These are phyloP conservation scores for Melanotus villosus DNA, from an alignment of 2,888 invertebrate genomes.

Conservation along the genomic window DNA sequence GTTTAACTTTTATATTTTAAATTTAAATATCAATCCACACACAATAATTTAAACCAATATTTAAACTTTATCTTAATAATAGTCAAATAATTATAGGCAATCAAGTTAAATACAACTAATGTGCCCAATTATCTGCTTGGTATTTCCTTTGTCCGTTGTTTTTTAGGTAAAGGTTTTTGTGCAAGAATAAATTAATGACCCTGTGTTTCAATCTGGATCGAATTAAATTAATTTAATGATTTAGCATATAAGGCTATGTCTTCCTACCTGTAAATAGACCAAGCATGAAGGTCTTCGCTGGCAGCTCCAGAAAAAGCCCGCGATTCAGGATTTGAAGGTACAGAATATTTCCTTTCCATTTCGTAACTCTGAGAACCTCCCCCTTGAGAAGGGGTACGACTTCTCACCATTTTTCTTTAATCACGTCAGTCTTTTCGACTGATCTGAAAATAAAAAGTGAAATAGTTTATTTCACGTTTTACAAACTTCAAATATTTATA, in stretches of 20 bases:
- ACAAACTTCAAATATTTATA: background rate
- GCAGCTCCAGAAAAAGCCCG: slow-evolving; percentile 82
- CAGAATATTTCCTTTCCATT: slow-evolving; percentile 89
- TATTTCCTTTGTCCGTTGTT: too few relatives aligned
- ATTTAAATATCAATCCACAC: too few relatives aligned
- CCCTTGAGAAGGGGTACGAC: slow-evolving; percentile 61
- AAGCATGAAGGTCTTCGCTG: slow-evolving; percentile 94
- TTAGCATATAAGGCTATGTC: too few relatives aligned
- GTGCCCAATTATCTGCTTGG: too few relatives aligned
- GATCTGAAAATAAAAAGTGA: slow-evolving; percentile 37
- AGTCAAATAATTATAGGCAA: too few relatives aligned
- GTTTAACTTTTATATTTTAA: too few relatives aligned
- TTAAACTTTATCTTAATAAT: too few relatives aligned
- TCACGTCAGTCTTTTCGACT: background rate
- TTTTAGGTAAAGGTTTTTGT: too few relatives aligned
- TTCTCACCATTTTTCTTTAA: slow-evolving; percentile 56
- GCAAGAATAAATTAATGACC: too few relatives aligned
- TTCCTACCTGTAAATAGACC: slow-evolving; percentile 91
- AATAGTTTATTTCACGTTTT: too few relatives aligned
- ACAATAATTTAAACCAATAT: too few relatives aligned
- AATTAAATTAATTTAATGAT: background rate
- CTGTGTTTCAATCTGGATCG: background rate
- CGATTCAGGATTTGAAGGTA: slow-evolving; percentile 86
- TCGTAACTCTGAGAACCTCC: slow-evolving; percentile 74
- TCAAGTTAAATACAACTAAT: too few relatives aligned